Conservation (phyloP, 2,797 vertebrate species). For the Distichodus sexfasciatus region DNA sequence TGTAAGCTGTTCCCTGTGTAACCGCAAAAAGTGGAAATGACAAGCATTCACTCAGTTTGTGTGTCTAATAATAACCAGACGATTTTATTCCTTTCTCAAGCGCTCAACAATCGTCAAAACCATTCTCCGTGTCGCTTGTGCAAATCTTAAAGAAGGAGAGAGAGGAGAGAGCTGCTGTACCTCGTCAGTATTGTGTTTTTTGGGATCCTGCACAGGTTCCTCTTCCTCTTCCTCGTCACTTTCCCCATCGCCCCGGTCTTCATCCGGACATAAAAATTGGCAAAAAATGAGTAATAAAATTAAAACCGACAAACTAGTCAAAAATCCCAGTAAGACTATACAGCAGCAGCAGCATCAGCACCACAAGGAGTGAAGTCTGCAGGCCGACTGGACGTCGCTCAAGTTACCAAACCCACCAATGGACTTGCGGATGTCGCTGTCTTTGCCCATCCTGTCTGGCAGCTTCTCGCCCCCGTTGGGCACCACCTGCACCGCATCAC, state of each 20-base stretch:
- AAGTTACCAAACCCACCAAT: conserved; percentile 69
- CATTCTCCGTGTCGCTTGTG: no score
- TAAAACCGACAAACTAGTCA: not conserved
- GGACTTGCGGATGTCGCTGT: conserved; percentile 78
- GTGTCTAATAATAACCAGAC: no score
- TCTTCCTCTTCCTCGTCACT: conserved; percentile 89
- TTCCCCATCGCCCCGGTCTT: conserved; percentile 77
- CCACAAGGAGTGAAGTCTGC: conserved; percentile 7
- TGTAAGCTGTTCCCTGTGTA: conserved; percentile 85
- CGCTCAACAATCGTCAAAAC: no score
- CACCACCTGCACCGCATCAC: conserved; percentile 62
- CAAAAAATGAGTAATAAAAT: not conserved
- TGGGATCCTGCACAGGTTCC: conserved; percentile 70
- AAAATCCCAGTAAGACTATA: not conserved
- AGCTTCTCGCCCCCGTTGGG: conserved; percentile 82
- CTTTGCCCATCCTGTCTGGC: conserved; percentile 67
- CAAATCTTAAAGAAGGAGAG: no score
- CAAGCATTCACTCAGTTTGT: no score
- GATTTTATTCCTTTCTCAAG: no score
- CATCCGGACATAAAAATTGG: not conserved
- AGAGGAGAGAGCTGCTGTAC: conserved; percentile 54
- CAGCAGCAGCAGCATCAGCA: not conserved
- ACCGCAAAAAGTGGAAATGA: not conserved
- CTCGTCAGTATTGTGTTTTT: conserved; percentile 85
- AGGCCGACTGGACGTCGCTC: conserved; percentile 26